Evolutionary conservation across 2,113 vertebrate genomes (phyloP), one percentile per base, ranked within the genome.

Genomic region (Colaptes auratus): DNA sequence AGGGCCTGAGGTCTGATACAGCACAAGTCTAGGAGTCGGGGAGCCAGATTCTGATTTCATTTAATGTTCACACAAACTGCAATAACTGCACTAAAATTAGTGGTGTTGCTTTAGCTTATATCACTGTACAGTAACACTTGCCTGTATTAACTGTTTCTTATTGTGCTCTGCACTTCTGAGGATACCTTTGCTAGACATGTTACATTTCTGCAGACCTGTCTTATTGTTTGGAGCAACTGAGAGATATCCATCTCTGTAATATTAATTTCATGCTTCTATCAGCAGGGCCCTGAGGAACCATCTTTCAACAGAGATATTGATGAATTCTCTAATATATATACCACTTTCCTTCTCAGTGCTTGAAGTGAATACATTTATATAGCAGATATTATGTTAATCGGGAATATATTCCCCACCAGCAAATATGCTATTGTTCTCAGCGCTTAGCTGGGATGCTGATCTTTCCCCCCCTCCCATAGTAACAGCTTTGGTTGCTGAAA

Each of bases 261-360:
- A 91, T 80, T 96, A 91, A 96, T 94, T 93, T 94, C n/a, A 90
- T 72, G 23, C 70, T 95, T 89, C 82, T 81, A 81, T 91, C 70
- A 77, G 48, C 17, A 72, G 42, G 21, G 82, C 66, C 73, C 66
- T 14, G 15, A 88, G 90, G 86, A 93, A 82, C 18, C 31, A 48
- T 92, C 78, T 89, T 89, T 92, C 87, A 91, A 82, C 65, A 86
- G 61, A 82, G 42, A 92, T 92, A 93, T 59, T 77, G 83, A 82
- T 95, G 95, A 92, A 91, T 94, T 94, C 48, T 23, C 44, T 82
- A 84, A 86, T 88, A 95, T 2, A 0, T 78, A 82, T 53, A 67
- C 25, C 72, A 42, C 75, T 95, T 92, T 93, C 25, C 20, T 89
- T 93, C 89, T 69, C 83, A 82, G 53, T 52, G 52, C 59, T 84